Evolutionary conservation across 2,888 invertebrate species (phyloP), one percentile per base, ranked within the genome.

Genomic region (Mythimna lalbum): DNA sequence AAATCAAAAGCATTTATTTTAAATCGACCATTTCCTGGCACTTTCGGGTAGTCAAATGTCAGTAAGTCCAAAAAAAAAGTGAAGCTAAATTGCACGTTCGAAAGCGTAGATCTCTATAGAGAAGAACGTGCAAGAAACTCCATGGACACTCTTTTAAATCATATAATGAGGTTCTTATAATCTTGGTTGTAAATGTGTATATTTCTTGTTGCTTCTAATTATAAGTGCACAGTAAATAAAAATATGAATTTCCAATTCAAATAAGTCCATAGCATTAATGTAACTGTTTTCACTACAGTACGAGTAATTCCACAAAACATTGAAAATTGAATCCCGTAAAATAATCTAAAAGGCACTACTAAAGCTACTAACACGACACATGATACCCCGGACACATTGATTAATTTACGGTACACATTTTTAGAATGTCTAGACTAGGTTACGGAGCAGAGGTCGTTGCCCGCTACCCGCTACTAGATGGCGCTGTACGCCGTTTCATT

Each of bases 401-500:
- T 83, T 80, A 80, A 78, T 72, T 74, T 50, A 56, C 61, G 65
- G 66, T 73, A 76, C 64, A 82, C 82, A 76, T 70, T 82, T 83
- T 80, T 83, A 83, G 80, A 83, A 61, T 66, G 84, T 84, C 85
- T 85, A 86, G 84, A 82, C 86, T 69, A 75, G 65, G 76, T 79
- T 84, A 83, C 80, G 78, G 52, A 73, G 76, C 68, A 27, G 78
- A 78, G 88, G 87, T 87, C 87, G 84, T 81, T 85, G 87, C 79
- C 89, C 86, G 49, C 81, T 71, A 83, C 87, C 85, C 85, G 81
- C 78, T 87, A 81, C 84, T 83, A 91, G 93, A 92, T 91, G 93
- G 91, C 93, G 90, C 55, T 80, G 73, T 76, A 75, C 84, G 80
- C 80, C 78, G 79, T 82, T 89, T 92, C 93, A 94, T 94, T 93